These are phyloP conservation scores for Drosophila monieri DNA, from an alignment of 2,888 invertebrate species.

Conservation along the genomic window DNA sequence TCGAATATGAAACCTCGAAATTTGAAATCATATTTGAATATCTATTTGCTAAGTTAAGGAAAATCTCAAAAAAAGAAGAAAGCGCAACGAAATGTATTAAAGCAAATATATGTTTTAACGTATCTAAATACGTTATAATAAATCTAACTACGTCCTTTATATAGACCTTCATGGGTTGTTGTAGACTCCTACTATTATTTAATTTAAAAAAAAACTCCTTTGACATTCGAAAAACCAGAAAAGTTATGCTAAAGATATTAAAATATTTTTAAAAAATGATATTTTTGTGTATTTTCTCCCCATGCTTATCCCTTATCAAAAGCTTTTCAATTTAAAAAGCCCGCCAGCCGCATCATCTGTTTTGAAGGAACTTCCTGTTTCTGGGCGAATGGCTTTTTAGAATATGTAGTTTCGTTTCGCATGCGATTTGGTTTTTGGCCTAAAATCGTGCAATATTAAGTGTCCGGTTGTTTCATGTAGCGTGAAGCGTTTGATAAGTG, in stretches of 20 bases:
- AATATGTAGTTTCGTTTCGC: constrained; percentile 1
- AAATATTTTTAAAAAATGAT: too few species aligned
- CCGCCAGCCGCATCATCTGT: constrained; percentile 4
- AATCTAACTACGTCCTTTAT: too few species aligned
- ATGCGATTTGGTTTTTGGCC: constrained; percentile 1
- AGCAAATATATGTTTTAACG: neutral
- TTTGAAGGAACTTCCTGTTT: neutral
- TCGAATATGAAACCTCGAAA: constrained; percentile 13
- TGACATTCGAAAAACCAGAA: too few species aligned
- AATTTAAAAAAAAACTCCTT: too few species aligned
- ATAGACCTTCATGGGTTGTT: neutral
- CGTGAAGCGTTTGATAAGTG: constrained; percentile 48
- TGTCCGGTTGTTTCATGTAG: constrained; percentile 33
- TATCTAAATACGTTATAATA: too few species aligned
- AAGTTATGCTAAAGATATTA: too few species aligned
- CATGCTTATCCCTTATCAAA: neutral
- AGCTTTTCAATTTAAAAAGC: neutral
- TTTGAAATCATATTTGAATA: neutral
- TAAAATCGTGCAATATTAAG: constrained; percentile 13
- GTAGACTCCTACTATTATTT: neutral
- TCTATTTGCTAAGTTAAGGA: neutral
- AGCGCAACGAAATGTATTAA: neutral
- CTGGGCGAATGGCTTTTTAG: constrained; percentile 2
- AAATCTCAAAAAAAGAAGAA: neutral
- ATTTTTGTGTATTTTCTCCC: too few species aligned